Evolutionary conservation across 2,888 invertebrate species (phyloP).

Genomic region (Pherbina coryleti): DNA sequence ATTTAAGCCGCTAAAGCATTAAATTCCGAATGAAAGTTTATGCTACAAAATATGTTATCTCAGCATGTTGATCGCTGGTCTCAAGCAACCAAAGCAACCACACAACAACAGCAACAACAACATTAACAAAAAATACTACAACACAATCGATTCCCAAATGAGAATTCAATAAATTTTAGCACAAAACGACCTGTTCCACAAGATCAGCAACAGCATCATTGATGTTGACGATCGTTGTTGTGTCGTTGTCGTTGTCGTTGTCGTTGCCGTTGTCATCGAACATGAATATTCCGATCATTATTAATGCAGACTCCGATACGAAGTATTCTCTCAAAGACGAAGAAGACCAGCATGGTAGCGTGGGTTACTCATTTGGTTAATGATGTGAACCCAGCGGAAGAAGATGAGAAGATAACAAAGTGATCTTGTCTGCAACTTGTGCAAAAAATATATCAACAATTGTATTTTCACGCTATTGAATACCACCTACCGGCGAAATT

Average conservation of each 20-base stretch:
- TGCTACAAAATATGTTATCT: constrained; percentile 57
- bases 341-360: constrained; percentile 47
- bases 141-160: constrained; percentile 53
- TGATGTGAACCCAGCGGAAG: constrained; percentile 50
- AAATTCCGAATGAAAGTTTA: constrained; percentile 52
- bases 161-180: constrained; percentile 65
- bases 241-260: constrained; percentile 33
- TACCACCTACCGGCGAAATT: constrained; percentile 9
- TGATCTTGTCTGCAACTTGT: constrained; percentile 40
- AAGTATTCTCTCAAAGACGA: constrained; percentile 64
- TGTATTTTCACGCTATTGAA: constrained; percentile 60
- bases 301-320: constrained; percentile 59
- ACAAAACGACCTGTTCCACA: constrained; percentile 47
- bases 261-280: constrained; percentile 57
- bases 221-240: constrained; percentile 50
- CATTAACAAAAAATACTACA: background rate
- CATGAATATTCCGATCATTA: constrained; percentile 65
- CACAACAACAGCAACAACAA: constrained; percentile 19
- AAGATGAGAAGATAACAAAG: constrained; percentile 33
- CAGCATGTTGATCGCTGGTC: constrained; percentile 56
- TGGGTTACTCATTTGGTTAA: constrained; percentile 34
- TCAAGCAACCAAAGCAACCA: constrained; percentile 8
- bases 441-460: constrained; percentile 53
- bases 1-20: constrained; percentile 63
- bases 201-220: constrained; percentile 48